Base-by-base conservation (phyloP, 2,888 invertebrate species). In the Operophtera brumata region DNA sequence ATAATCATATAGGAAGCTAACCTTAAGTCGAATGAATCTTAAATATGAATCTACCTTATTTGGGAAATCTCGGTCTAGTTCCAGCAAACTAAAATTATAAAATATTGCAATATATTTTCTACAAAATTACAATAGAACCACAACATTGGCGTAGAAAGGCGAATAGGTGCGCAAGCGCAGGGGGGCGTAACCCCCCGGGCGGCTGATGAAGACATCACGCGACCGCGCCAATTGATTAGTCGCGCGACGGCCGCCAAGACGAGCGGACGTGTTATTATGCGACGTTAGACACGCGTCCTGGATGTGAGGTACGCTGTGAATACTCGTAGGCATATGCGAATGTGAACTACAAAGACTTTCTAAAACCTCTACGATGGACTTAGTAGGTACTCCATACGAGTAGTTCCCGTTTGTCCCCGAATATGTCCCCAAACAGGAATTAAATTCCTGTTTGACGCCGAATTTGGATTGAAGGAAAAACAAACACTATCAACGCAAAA, bases 171-270 rank as follows among this genome's bases (percentile, higher is more conserved):
- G 73, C 76, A 70, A 68, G 80, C 78, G 82, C 79, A 81, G 82
- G 47, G 82, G 47, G 88, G 88, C 88, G 87, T 85, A 82, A 77
- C 85, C 82, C 87, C 88, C 73, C 80, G 65, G 84, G 89, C 88
- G 75, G 68, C 86, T 86, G 87, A 90, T 90, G 89, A 89, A 89
- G 89, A 86, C 89, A 90, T 90, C 89, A 89, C 80, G 83, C 78
- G 77, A 64, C 80, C 81, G 75, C 79, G 78, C 78, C 87, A 87
- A 90, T 90, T 89, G 89, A 89, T 89, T 89, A 88, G 88, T 82
- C 80, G 84, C 89, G 89, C 84, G 84, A 85, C 89, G 82, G 77
- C 72, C 80, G 75, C 64, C 71, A 76, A 73, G 67, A 66, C 62
- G 70, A 67, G 70, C 78, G 74, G 82, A 82, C 81, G 78, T 87